Conservation (phyloP, 2,797 vertebrate genomes). For the Hylomyscus alleni region DNA sequence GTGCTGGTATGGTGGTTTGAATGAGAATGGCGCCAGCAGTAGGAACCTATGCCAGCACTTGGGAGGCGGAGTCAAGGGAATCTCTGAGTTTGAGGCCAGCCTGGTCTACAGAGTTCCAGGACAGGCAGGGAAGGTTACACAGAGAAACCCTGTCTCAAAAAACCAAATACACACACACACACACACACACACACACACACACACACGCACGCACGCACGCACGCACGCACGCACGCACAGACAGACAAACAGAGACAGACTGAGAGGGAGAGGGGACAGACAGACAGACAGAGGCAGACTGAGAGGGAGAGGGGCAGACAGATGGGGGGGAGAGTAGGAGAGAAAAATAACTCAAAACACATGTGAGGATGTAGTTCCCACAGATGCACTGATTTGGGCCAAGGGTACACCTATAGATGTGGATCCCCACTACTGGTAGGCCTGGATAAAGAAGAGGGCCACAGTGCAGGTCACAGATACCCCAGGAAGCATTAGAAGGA, state of each 20-base stretch:
- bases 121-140: background rate
- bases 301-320: no score
- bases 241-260: no score
- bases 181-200: background rate
- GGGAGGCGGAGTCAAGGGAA: background rate
- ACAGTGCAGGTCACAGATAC: background rate
- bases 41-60: rapidly evolving
- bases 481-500: background rate
- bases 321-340: no score
- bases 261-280: no score
- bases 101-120: background rate
- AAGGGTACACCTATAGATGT: background rate
- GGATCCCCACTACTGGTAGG: background rate
- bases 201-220: background rate
- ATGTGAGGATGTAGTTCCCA: no score
- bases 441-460: background rate
- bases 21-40: background rate
- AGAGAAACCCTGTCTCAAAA: background rate
- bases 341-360: background rate
- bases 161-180: background rate
- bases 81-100: background rate
- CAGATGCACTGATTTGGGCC: background rate
- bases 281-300: no score
- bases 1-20: background rate
- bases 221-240: no score